Base-by-base conservation (phyloP, 2,888 invertebrate genomes). In the Hydraecia micacea region DNA sequence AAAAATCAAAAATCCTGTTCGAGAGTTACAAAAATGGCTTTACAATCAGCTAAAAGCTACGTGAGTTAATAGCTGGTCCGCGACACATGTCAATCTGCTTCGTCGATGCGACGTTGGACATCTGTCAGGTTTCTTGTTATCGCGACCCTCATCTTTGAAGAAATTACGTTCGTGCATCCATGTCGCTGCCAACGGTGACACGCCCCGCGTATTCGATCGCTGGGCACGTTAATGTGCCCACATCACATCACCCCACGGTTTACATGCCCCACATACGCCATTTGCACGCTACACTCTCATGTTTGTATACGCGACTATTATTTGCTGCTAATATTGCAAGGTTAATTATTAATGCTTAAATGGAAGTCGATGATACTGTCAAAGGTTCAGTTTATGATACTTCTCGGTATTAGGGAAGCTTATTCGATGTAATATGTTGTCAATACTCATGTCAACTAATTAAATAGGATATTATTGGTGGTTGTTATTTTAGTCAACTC, bases 61-160 rank as follows among this genome's bases (percentile, higher is more conserved):
- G 46, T 69, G 76, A 85, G 84, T 83, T 42, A 82, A 86, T 81
- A 84, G 80, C 73, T 81, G 69, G 81, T 75, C 77, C 73, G 83
- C 81, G 94, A 93, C 93, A 94, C 88, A 90, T 90, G 94, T 94
- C 95, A 93, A 93, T 94, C 94, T 90, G 88, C 63, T 85, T 86
- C 86, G 89, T 91, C 92, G 89, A 90, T 90, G 90, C 83, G 91
- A 91, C 91, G 88, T 92, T 86, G 91, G 93, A 93, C 93, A 93
- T 94, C 92, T 93, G 95, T 93, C 94, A 91, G 91, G 90, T 92
- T 93, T 93, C 93, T 93, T 93, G 94, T 91, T 94, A 94, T 95
- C 94, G 91, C 88, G 93, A 95, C 95, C 95, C 95, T 94, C 91
- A 94, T 95, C 95, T 94, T 90, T 91, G 90, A 91, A 94, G 93